Base-by-base conservation (phyloP, 2,797 vertebrate genomes). In the Natrix natrix region DNA sequence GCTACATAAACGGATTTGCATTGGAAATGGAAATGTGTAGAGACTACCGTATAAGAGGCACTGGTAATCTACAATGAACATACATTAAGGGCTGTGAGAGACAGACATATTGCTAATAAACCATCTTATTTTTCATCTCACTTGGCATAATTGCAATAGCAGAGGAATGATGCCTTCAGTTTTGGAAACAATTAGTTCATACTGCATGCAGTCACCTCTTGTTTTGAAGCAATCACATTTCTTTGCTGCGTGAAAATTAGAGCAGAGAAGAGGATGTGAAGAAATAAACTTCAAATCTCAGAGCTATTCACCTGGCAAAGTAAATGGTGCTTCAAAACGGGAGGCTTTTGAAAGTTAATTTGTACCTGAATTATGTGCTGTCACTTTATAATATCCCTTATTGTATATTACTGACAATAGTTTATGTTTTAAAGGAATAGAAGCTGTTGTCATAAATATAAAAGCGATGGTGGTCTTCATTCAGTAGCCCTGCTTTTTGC, bases 301-400 rank as follows among this genome's bases (percentile, higher is more conserved):
- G 66, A 92, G 89, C 89, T 90, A 91, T 94, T 91, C 57, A 88
- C 66, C 86, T 32, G 86, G 69, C 91, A 90, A 88, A 86, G 91
- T 90, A 91, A 91, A 94, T 92, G 86, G 55, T 57, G 89, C 89
- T 91, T 91, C 89, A 92, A 61, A 63, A 54, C 63, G 26, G 10
- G 63, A 92, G 48, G 86, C 63, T 91, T 90, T 94, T 60, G 86
- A 92, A 94, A 92, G 89, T 92, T 94, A 92, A 88, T 94, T 94
- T 94, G 87, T 91, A 86, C 26, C 54, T 92, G 87, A 94, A 92
- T 94, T 91, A 88, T 63, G 59, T 52, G 37, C 26, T 52, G 89
- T 91, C 57, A 14, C 86, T 88, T 13, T 92, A 66, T 91, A 92
- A 94, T 91, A 94, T 86, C 63, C 66, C 54, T 91, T 48, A 88